Evolutionary conservation across 1,140 invertebrate genomes (phyloP).

Genomic region (Akabosia matsudoensis): DNA sequence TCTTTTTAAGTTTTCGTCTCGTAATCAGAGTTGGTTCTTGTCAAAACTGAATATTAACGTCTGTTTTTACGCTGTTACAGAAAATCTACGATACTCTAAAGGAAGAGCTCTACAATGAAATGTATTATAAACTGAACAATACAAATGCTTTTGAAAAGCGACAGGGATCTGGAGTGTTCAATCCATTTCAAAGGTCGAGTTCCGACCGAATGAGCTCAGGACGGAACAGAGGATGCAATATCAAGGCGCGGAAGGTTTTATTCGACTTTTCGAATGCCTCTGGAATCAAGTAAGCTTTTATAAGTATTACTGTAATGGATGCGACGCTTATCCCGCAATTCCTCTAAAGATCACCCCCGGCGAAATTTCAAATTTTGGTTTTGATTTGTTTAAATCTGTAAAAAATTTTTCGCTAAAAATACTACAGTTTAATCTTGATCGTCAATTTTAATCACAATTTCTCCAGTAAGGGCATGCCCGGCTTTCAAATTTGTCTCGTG

Average conservation of each 20-base stretch:
- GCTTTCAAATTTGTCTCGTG: too few species aligned
- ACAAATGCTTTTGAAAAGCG: slow-evolving; percentile 57
- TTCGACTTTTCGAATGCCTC: slow-evolving; percentile 28
- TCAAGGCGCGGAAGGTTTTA: slow-evolving; percentile 43
- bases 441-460: too few species aligned
- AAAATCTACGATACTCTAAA: slow-evolving; percentile 67
- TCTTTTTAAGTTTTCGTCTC: too few species aligned
- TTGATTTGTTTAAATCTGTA: not conserved
- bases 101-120: slow-evolving; percentile 69
- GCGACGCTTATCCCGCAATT: too few species aligned
- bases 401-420: not conserved
- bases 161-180: slow-evolving; percentile 59
- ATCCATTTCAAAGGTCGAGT: slow-evolving; percentile 49
- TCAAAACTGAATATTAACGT: slow-evolving; percentile 29
- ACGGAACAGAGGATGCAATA: slow-evolving; percentile 43
- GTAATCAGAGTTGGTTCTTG: too few species aligned
- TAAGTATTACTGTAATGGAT: not conserved
- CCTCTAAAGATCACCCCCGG: too few species aligned
- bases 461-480: too few species aligned
- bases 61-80: slow-evolving; percentile 49
- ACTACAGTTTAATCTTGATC: too few species aligned
- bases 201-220: slow-evolving; percentile 48
- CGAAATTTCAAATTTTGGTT: too few species aligned
- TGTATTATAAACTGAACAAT: slow-evolving; percentile 66
- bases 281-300: not conserved